Evolutionary conservation across 64 coral and sea anemone genomes (phyloP).

Genomic region (Pocillopora damicornis): DNA sequence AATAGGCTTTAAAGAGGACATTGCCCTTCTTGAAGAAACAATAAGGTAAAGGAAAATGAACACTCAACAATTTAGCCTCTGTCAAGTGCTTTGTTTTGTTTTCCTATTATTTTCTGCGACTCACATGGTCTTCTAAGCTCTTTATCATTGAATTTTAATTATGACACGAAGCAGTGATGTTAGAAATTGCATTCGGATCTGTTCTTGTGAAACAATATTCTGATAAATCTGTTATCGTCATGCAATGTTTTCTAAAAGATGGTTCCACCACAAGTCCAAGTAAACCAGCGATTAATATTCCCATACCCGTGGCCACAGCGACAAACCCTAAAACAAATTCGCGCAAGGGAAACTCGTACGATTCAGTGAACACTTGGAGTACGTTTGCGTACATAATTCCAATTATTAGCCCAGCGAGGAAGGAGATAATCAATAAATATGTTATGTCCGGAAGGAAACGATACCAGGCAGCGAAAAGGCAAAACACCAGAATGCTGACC

Average conservation of each 20-base stretch:
- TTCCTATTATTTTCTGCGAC: too few relatives aligned
- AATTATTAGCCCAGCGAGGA: constrained; percentile 65
- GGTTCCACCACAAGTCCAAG: constrained; percentile 79
- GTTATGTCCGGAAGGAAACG: constrained; percentile 67
- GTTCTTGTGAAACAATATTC: constrained; percentile 84
- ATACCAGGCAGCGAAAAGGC: constrained; percentile 76
- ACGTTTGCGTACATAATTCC: constrained; percentile 70
- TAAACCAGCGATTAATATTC: constrained; percentile 53
- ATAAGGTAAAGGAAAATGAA: too few relatives aligned
- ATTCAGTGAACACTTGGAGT: constrained; percentile 67
- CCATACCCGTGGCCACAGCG: constrained; percentile 73
- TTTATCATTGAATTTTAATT: not conserved
- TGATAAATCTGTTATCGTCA: constrained; percentile 41
- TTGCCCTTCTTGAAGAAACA: too few relatives aligned
- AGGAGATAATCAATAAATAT: constrained; percentile 40
- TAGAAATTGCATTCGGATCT: constrained; percentile 2
- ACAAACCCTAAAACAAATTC: constrained; percentile 88
- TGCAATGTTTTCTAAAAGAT: constrained; percentile 58
- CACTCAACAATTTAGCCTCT: too few relatives aligned
- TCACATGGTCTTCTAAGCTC: too few relatives aligned
- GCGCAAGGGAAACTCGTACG: constrained; percentile 58
- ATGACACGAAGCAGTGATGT: not conserved
- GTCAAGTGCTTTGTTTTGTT: too few relatives aligned
- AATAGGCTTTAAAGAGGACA: too few relatives aligned
- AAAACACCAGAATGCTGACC: constrained; percentile 68